phyloP scores from a whole-genome alignment of 1,140 invertebrate species.

The Thaumatotibia leucotreta region DNA sequence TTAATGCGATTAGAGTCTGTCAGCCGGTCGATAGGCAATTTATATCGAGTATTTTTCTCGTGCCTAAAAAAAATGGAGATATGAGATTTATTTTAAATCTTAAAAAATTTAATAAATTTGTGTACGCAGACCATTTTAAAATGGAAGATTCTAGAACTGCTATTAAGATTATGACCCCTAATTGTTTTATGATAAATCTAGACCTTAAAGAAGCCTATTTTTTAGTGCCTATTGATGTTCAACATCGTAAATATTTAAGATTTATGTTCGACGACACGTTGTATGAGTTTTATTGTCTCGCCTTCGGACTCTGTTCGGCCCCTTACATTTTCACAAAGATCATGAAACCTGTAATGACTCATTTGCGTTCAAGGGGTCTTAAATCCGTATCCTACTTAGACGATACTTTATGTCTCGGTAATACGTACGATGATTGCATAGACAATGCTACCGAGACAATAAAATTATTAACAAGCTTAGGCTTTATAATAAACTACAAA shows the following conservation, averaged over 20 bases:
- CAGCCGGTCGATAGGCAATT: not conserved
- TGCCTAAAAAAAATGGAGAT: not conserved
- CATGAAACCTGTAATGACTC: not conserved
- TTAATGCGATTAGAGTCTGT: not conserved
- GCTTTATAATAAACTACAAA: not conserved
- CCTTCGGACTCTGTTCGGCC: not conserved
- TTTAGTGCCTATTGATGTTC: not conserved
- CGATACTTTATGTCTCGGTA: not conserved
- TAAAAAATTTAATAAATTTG: constrained; percentile 6
- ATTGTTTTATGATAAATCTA: not conserved
- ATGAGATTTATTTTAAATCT: constrained; percentile 14
- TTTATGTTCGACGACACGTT: not conserved
- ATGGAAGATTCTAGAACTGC: constrained; percentile 7
- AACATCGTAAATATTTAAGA: not conserved
- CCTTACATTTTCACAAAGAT: constrained; percentile 1
- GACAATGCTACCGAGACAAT: not conserved
- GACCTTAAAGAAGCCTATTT: constrained; percentile 16
- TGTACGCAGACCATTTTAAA: not conserved
- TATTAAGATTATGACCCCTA: not conserved
- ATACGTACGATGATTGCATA: not conserved
- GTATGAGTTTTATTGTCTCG: not conserved
- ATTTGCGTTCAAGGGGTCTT: not conserved
- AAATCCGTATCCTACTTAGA: not conserved
- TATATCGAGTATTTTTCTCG: not conserved
- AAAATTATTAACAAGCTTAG: not conserved